A percentile compares a stretch with the other conserved stretches of the same genome.
These are phyloP conservation scores for Mesocricetus auratus DNA, from an alignment of 2,113 vertebrate genomes.

Conservation along the genomic window DNA sequence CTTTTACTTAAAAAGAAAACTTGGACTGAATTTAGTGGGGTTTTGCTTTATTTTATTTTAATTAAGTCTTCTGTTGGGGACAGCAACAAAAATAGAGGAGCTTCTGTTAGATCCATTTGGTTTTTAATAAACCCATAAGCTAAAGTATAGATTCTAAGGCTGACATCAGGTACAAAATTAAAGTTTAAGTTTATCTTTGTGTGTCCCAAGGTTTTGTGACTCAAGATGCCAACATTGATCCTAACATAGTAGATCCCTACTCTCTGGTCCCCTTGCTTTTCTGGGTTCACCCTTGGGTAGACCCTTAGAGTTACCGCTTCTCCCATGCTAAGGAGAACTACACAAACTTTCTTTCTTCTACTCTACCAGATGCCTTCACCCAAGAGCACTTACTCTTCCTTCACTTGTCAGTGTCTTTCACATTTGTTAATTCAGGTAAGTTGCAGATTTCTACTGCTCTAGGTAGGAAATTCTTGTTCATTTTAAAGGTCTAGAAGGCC, in stretches of 20 bases:
- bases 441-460: not conserved
- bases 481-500: not conserved
- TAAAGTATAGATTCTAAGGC: conserved; percentile 22
- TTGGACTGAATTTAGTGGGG: conserved; percentile 13
- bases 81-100: conserved; percentile 36
- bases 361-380: not conserved
- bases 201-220: not conserved
- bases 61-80: conserved; percentile 44
- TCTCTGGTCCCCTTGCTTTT: not conserved
- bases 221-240: not conserved
- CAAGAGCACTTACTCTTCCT: not conserved
- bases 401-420: not conserved
- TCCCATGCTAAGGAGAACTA: not conserved
- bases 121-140: not conserved
- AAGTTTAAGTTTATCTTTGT: conserved; percentile 22
- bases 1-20: conserved; percentile 56
- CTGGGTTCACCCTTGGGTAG: not conserved
- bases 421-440: not conserved
- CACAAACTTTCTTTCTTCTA: not conserved
- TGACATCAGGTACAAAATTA: conserved; percentile 2
- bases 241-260: not conserved
- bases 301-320: not conserved
- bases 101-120: conserved; percentile 39
- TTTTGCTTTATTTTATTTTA: not conserved
- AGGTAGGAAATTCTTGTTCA: not conserved